Evolutionary conservation across 2,888 invertebrate species (phyloP).

Genomic region (Scotopteryx bipunctaria): DNA sequence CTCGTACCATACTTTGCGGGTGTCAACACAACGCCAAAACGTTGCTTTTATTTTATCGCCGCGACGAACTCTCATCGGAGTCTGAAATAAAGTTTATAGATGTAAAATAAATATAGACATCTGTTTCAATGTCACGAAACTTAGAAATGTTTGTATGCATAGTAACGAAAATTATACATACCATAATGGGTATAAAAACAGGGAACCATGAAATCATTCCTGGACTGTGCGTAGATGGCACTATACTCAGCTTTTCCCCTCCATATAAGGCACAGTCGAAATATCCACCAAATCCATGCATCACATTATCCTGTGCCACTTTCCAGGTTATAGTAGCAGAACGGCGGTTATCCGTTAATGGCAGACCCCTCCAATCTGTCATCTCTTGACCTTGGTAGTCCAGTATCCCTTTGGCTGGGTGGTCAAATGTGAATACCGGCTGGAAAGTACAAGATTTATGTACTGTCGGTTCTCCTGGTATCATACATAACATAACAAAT

Average conservation of each 20-base stretch:
- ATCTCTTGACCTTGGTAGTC: slow-evolving; percentile 87
- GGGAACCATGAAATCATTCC: slow-evolving; percentile 99
- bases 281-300: slow-evolving; percentile 98
- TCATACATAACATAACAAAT: too few relatives aligned
- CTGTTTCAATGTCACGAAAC: too few relatives aligned
- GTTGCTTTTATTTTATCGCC: slow-evolving; percentile 89
- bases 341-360: slow-evolving; percentile 90
- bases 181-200: slow-evolving; percentile 94
- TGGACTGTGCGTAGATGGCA: slow-evolving; percentile 93
- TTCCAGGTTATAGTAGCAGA: slow-evolving; percentile 87
- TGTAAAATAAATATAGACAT: too few relatives aligned
- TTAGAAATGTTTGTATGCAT: too few relatives aligned
- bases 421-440: slow-evolving; percentile 93
- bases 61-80: slow-evolving; percentile 87
- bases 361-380: slow-evolving; percentile 87
- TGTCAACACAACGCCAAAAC: slow-evolving; percentile 93
- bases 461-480: too few relatives aligned
- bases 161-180: slow-evolving; percentile 53
- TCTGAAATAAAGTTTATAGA: slow-evolving; percentile 77
- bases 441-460: slow-evolving; percentile 53
- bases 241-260: slow-evolving; percentile 93
- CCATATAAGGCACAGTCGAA: slow-evolving; percentile 95
- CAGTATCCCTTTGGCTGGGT: slow-evolving; percentile 90
- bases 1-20: slow-evolving; percentile 97
- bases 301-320: slow-evolving; percentile 88